These are phyloP conservation scores for Phylloscopus trochiloides DNA, from an alignment of 2,113 vertebrate species.

Conservation along the genomic window DNA sequence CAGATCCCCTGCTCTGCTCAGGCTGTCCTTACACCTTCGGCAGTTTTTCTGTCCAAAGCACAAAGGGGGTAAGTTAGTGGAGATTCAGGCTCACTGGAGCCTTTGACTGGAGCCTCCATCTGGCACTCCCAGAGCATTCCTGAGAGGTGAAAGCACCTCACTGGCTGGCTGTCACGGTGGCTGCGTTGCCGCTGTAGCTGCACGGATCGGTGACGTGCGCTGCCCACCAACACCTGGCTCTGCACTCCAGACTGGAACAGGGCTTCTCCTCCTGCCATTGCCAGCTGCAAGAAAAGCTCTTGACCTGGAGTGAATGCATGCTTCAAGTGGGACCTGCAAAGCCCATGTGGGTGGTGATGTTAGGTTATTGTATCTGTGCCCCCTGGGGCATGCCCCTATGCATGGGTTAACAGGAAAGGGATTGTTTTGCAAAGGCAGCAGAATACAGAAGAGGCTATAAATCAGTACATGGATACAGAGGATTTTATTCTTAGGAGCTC, in stretches of 20 bases:
- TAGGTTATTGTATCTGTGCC: not conserved
- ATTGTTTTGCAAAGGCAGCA: not conserved
- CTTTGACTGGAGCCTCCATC: not conserved
- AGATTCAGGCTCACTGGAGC: not conserved
- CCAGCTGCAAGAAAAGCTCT: not conserved
- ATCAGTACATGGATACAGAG: not conserved
- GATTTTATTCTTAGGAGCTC: not conserved
- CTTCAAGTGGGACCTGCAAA: not conserved
- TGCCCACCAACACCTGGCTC: not conserved
- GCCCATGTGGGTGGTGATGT: not conserved
- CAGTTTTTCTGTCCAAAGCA: not conserved
- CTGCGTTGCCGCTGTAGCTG: not conserved
- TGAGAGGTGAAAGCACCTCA: slow-evolving; percentile 30
- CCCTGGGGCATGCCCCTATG: not conserved
- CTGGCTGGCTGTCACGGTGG: not conserved
- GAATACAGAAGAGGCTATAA: not conserved
- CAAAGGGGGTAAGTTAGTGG: not conserved
- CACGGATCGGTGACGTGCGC: not conserved
- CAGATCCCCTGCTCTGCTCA: not conserved
- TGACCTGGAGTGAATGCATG: not conserved
- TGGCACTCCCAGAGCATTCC: slow-evolving; percentile 36
- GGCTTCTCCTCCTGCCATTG: not conserved
- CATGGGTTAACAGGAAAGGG: not conserved
- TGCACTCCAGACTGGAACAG: not conserved
- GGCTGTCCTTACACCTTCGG: not conserved